Conservation (phyloP, 2,113 vertebrate species). For the Ciconia boyciana region DNA sequence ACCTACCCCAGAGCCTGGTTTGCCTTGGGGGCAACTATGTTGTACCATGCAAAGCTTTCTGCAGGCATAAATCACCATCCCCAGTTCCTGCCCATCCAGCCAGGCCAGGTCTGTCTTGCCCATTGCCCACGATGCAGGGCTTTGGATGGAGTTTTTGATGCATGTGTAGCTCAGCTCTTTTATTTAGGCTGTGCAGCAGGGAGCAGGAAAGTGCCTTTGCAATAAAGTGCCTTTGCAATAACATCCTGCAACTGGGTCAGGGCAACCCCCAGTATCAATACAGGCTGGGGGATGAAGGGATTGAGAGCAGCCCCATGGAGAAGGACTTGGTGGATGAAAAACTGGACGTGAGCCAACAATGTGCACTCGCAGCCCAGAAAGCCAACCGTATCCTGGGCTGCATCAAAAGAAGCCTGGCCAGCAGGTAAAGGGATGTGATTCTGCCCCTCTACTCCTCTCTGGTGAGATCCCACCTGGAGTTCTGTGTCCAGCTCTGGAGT, state of each 20-base stretch:
- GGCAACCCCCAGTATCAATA: background rate
- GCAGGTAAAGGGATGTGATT: background rate
- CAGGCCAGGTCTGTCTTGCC: background rate
- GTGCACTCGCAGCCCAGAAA: background rate
- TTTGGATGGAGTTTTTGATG: background rate
- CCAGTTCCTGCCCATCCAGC: background rate
- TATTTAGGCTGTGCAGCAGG: background rate
- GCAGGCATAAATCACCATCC: background rate
- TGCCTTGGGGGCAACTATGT: background rate
- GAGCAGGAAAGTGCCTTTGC: background rate
- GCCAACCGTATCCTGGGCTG: background rate
- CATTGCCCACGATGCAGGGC: rapidly evolving
- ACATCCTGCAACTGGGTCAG: background rate
- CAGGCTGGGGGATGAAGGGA: background rate
- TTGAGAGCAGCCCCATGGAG: background rate
- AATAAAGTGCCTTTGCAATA: background rate
- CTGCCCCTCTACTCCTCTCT: background rate
- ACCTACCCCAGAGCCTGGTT: background rate
- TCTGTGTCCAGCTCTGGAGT: background rate
- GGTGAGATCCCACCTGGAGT: background rate
- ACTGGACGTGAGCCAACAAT: background rate
- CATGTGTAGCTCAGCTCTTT: background rate
- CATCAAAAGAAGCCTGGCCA: background rate
- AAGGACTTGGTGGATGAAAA: background rate
- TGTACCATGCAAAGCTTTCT: background rate